Conservation (phyloP, 2,797 vertebrate species). For the Taeniopygia guttata region DNA sequence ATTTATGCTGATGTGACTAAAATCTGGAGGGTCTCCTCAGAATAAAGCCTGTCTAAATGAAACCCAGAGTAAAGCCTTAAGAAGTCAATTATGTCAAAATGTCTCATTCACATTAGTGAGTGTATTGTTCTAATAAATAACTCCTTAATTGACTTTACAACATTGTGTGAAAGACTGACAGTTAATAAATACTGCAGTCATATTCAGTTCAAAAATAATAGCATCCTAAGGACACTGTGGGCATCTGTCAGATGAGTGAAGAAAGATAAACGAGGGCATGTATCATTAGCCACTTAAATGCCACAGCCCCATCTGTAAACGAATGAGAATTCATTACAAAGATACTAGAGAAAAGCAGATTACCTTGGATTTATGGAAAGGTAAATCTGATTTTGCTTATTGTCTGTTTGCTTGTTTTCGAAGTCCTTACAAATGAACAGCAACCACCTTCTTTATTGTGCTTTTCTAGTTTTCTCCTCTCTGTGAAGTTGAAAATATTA, state of each 20-base stretch:
- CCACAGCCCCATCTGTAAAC: slow-evolving; percentile 26
- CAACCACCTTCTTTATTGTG: neutral
- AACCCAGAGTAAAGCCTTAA: neutral
- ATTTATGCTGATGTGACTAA: neutral
- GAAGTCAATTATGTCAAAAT: neutral
- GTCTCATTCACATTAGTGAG: neutral
- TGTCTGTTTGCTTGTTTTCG: slow-evolving; percentile 28
- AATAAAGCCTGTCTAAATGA: neutral
- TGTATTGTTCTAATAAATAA: neutral
- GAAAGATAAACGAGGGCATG: neutral
- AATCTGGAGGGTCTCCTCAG: neutral
- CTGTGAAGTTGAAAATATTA: neutral
- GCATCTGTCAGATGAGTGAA: slow-evolving; percentile 6
- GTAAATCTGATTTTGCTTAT: slow-evolving; percentile 53
- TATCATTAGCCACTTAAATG: slow-evolving; percentile 3
- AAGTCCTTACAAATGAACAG: slow-evolving; percentile 51
- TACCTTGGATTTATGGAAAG: slow-evolving; percentile 48
- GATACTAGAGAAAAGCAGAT: slow-evolving; percentile 60
- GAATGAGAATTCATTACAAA: slow-evolving; percentile 66
- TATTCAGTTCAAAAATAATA: neutral
- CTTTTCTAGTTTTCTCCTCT: neutral
- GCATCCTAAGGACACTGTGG: neutral
- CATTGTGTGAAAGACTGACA: neutral
- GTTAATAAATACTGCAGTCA: neutral
- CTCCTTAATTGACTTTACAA: neutral